phyloP scores from a whole-genome alignment of 2,797 vertebrate species.

The Arrhamphus sclerolepis region DNA sequence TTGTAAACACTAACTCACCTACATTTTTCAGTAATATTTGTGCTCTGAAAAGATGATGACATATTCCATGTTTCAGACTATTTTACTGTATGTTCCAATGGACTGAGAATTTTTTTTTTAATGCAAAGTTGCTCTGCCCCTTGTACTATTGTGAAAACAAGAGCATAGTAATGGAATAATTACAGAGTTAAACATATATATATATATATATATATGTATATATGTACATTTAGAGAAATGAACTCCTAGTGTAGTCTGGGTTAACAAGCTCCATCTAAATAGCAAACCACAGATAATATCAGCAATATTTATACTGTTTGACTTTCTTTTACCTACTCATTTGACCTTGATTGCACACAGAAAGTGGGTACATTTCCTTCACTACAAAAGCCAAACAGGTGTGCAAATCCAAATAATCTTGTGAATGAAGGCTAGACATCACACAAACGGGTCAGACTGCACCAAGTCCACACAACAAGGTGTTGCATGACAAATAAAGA shows the following conservation, averaged over 20 bases:
- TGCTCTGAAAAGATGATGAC: no score
- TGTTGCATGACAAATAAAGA: constrained; percentile 53
- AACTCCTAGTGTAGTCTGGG: constrained; percentile 4
- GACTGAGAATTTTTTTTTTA: no score
- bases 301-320: constrained; percentile 44
- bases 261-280: background rate
- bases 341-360: constrained; percentile 16
- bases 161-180: no score
- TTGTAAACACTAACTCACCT: no score
- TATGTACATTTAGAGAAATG: no score
- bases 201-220: no score
- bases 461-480: constrained; percentile 29
- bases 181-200: no score
- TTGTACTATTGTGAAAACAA: no score
- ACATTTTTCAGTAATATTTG: no score
- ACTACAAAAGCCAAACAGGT: constrained; percentile 14
- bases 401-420: constrained; percentile 12
- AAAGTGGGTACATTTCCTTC: constrained; percentile 14
- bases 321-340: constrained; percentile 8
- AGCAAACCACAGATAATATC: no score
- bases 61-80: background rate
- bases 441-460: constrained; percentile 23
- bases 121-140: no score
- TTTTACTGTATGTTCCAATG: constrained; percentile 4
- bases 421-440: constrained; percentile 32